These are phyloP conservation scores for Clarias macrocephalus DNA, from an alignment of 2,113 vertebrate genomes.

Conservation along the genomic window DNA sequence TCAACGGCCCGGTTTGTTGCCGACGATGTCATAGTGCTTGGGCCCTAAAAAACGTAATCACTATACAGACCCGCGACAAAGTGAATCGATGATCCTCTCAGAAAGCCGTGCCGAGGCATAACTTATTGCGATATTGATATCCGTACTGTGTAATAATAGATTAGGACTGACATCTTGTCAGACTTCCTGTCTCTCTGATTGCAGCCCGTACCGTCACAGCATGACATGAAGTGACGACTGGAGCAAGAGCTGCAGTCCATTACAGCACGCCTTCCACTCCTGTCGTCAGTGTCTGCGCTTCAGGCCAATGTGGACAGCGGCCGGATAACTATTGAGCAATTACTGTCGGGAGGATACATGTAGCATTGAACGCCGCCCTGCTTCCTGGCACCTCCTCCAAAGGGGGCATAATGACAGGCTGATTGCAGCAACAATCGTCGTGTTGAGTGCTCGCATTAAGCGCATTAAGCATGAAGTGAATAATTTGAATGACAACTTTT, in stretches of 20 bases:
- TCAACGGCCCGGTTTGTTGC: too few relatives aligned
- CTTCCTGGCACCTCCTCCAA: background rate
- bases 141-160: background rate
- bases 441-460: background rate
- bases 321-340: slow-evolving; percentile 14
- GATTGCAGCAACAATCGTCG: background rate
- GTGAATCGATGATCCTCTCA: background rate
- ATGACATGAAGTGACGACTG: slow-evolving; percentile 1
- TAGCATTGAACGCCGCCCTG: background rate
- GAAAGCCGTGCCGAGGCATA: background rate
- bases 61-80: background rate
- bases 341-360: background rate
- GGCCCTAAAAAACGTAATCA: too few relatives aligned
- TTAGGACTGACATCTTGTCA: background rate
- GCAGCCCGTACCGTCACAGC: background rate
- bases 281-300: slow-evolving; percentile 52
- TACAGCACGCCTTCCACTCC: slow-evolving; percentile 51
- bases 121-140: background rate
- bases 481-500: background rate
- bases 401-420: background rate
- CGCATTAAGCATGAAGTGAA: too few relatives aligned
- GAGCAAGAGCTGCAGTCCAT: slow-evolving; percentile 25
- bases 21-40: too few relatives aligned
- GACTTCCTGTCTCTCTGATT: background rate
- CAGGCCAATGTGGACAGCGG: slow-evolving; percentile 37